phyloP scores from a whole-genome alignment of 2,113 vertebrate genomes.

The rabbit (Oryctolagus cuniculus) region DNA sequence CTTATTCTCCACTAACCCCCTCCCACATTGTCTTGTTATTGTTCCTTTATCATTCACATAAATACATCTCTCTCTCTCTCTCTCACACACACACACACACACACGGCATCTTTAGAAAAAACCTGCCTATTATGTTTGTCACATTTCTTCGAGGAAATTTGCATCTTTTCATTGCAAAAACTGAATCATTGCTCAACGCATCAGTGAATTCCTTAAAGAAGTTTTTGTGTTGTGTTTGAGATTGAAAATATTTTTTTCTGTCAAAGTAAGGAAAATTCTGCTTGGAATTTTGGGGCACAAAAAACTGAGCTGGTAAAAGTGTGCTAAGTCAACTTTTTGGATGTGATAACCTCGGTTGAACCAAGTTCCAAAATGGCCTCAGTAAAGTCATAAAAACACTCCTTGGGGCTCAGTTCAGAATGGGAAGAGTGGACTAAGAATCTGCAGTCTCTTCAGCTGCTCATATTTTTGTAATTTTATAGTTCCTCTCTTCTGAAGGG shows the following conservation, averaged over 20 bases:
- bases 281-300: slow-evolving; percentile 32
- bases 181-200: slow-evolving; percentile 61
- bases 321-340: not conserved
- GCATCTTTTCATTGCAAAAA: slow-evolving; percentile 47
- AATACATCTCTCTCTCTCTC: not conserved
- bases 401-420: slow-evolving; percentile 24
- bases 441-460: not conserved
- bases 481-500: not conserved
- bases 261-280: slow-evolving; percentile 55
- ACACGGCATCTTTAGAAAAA: slow-evolving; percentile 35
- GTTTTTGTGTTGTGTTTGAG: slow-evolving; percentile 56
- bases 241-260: slow-evolving; percentile 63
- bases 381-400: not conserved
- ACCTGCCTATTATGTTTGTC: slow-evolving; percentile 18
- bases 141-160: slow-evolving; percentile 48
- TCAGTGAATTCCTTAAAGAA: slow-evolving; percentile 69
- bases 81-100: not conserved
- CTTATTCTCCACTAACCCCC: not conserved
- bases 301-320: slow-evolving; percentile 45
- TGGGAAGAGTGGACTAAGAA: not conserved
- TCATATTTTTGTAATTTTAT: slow-evolving; percentile 7
- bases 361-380: not conserved
- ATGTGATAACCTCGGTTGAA: not conserved
- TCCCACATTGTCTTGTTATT: not conserved
- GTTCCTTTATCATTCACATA: slow-evolving; percentile 30